Base-by-base conservation (phyloP, 2,113 vertebrate species). In the Micromys minutus region DNA sequence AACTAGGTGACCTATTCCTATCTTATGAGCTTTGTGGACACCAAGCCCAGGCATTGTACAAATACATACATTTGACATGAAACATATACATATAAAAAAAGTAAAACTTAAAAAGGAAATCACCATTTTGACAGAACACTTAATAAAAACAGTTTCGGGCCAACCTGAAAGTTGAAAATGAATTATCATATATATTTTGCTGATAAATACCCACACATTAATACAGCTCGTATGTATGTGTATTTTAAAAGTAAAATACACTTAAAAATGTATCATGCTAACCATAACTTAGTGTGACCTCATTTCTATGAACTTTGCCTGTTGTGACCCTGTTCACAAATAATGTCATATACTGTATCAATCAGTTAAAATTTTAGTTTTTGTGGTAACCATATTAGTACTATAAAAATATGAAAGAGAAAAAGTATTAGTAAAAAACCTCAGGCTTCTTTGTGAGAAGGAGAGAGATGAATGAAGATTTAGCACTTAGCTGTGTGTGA, bases 241-340 rank as follows among this genome's bases (percentile, higher is more conserved):
- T 57, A 63, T 52, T 67, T 79, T 74, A 21, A 45, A 67, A 75
- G n/a, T 87, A n/a, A n/a, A n/a, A n/a, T n/a, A n/a, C n/a, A n/a
- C n/a, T n/a, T n/a, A n/a, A n/a, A n/a, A n/a, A 16, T 29, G 21
- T 57, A 47, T 63, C 79, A 6, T 12, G 26, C 36, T 15, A 34
- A 12, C 21, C 6, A 0, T 55, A 4, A 0, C 34, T 21, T 21
- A 45, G 2, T 31, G 36, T 29, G 39, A 31, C 26, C 13, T 88
- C 16, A 31, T 89, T 45, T 79, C 81, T 72, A 87, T 0, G 16
- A 85, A 72, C 59, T 57, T 45, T 7, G 36, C 87, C n/a, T 83
- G 17, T 13, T 31, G 65, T 21, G 3, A 39, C 3, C 10, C 45
- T 84, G 7, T 57, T 87, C 83, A n/a, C 75, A 81, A 92, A 77